These are phyloP conservation scores for Melanotaenia maccullochi DNA, from an alignment of 2,797 vertebrate genomes.

Conservation along the genomic window DNA sequence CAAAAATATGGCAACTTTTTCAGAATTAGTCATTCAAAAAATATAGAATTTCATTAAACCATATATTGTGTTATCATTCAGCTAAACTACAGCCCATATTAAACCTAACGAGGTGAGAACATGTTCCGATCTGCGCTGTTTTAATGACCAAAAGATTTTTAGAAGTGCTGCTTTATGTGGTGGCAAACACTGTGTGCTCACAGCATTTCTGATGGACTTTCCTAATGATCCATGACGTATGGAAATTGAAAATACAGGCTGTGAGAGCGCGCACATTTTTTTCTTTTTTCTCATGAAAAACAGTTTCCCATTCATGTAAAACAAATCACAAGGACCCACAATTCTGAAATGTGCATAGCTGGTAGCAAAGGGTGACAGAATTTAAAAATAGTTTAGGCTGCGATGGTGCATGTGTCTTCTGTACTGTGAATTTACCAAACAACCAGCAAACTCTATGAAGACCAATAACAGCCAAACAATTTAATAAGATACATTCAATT, in stretches of 20 bases:
- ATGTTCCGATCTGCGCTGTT: slow-evolving; percentile 17
- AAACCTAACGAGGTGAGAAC: slow-evolving; percentile 33
- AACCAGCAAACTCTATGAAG: slow-evolving; percentile 56
- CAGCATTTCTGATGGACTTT: slow-evolving; percentile 41
- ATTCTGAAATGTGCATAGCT: slow-evolving; percentile 13
- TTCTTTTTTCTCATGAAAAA: slow-evolving; percentile 57
- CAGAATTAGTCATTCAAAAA: background rate
- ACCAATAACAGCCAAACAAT: slow-evolving; percentile 73
- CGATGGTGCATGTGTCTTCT: background rate
- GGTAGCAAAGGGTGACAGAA: background rate
- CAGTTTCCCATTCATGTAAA: slow-evolving; percentile 68
- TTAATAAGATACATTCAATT: slow-evolving; percentile 89
- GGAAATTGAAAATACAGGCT: slow-evolving; percentile 40
- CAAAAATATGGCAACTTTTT: background rate
- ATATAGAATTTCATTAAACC: background rate
- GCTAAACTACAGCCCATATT: slow-evolving; percentile 4
- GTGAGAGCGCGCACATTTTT: background rate
- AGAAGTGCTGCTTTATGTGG: slow-evolving; percentile 28
- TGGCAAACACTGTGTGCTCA: slow-evolving; percentile 17
- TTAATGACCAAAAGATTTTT: slow-evolving; percentile 24
- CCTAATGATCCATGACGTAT: slow-evolving; percentile 44
- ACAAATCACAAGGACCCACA: slow-evolving; percentile 18
- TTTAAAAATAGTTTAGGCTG: slow-evolving; percentile 4
- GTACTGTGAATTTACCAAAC: slow-evolving; percentile 37
- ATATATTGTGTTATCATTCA: background rate